Base-by-base conservation (phyloP, 2,888 invertebrate genomes). In the Gymnosoma rotundatum region DNA sequence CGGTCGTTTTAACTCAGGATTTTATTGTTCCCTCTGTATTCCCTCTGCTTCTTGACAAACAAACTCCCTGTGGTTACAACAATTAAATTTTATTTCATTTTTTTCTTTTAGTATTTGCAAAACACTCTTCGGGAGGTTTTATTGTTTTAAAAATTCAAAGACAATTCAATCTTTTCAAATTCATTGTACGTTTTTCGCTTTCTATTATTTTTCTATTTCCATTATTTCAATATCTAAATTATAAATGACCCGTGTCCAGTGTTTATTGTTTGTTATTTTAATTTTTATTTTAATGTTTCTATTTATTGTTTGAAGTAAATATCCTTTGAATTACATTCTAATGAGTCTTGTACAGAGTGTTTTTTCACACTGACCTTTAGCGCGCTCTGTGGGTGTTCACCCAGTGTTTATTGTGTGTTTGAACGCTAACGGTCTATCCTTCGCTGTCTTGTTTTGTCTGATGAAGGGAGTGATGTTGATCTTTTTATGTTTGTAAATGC, bases 211-310 rank as follows among this genome's bases (percentile, higher is more conserved):
- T 25, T 21, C 25, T 42, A 63, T 63, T 70, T 18, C 38, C 16
- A 63, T 63, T 32, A 7, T 32, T 70, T 45, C 16, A 56, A 61
- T 48, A 36, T 69, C 45, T 32, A 50, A 58, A 80, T 56, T 74
- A 78, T 78, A 81, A 81, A 78, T 84, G 84, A 84, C 84, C 84
- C 84, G 81, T 81, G 84, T 78, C 84, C 81, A 70, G 61, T 52
- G 32, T 75, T 42, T 1, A 42, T 56, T 76, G 36, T 72, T 58
- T 76, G 69, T 80, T 72, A 70, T 70, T 69, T 70, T 50, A 20
- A 21, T 76, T 21, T 76, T 48, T 20, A 42, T 58, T 83, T 74
- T n/a, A 38, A 52, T 48, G 14, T 72, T 42, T 21, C 50, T 12
- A 21, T 58, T 64, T 70, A 42, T 76, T 56, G 48, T 72, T 66